Evolutionary conservation across 2,888 invertebrate species (phyloP).

Genomic region (Aphrophora alni): DNA sequence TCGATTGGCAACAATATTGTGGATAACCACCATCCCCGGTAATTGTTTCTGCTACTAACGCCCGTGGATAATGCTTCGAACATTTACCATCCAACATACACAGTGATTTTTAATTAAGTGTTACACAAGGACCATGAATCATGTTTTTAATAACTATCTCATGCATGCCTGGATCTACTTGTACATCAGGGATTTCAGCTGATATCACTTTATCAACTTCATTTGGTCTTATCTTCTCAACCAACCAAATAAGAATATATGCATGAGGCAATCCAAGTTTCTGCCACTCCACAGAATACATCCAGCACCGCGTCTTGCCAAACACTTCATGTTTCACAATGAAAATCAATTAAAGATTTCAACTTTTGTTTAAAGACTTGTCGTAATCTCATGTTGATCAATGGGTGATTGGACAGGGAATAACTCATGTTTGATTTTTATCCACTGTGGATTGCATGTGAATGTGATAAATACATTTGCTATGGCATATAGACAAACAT

Average conservation of each 20-base stretch:
- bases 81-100: constrained; percentile 56
- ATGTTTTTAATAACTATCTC: constrained; percentile 50
- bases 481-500: constrained; percentile 51
- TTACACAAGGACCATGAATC: constrained; percentile 56
- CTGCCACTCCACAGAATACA: constrained; percentile 46
- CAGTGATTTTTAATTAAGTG: constrained; percentile 52
- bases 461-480: constrained; percentile 52
- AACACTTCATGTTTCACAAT: constrained; percentile 44
- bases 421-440: constrained; percentile 48
- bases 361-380: constrained; percentile 43
- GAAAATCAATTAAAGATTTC: constrained; percentile 36
- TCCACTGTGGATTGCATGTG: constrained; percentile 53
- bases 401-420: constrained; percentile 41
- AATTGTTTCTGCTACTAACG: constrained; percentile 39
- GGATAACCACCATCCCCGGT: constrained; percentile 54
- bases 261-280: constrained; percentile 35
- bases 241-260: constrained; percentile 40
- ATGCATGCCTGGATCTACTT: constrained; percentile 47
- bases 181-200: constrained; percentile 52
- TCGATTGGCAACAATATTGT: constrained; percentile 52
- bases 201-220: constrained; percentile 36
- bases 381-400: constrained; percentile 51
- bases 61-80: constrained; percentile 54
- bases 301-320: constrained; percentile 46
- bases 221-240: constrained; percentile 34